These are phyloP conservation scores for Ctenopoma multispine DNA, from an alignment of 2,797 vertebrate genomes.

Conservation along the genomic window DNA sequence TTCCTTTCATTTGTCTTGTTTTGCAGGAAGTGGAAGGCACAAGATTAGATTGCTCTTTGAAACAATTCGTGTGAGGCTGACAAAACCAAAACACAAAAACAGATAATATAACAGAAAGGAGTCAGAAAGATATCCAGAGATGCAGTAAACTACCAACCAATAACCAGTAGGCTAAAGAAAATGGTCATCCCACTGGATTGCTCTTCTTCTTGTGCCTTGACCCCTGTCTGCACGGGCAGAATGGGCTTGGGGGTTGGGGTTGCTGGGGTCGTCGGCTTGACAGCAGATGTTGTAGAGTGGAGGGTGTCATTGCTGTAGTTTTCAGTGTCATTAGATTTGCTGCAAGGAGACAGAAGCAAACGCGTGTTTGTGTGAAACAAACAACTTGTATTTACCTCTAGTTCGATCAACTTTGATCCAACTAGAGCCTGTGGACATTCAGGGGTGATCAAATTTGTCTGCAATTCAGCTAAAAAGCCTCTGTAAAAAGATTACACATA, in stretches of 20 bases:
- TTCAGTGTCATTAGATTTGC: conserved; percentile 88
- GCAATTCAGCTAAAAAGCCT: no score
- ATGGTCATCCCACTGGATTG: conserved; percentile 98
- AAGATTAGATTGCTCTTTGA: neutral
- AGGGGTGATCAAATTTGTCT: no score
- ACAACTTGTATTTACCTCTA: neutral
- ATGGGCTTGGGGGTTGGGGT: conserved; percentile 93
- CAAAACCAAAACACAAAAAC: neutral
- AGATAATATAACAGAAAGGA: neutral
- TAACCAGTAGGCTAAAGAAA: conserved; percentile 96
- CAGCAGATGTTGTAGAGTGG: conserved; percentile 77
- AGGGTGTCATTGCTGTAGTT: conserved; percentile 86
- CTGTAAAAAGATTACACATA: no score
- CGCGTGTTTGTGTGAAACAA: neutral
- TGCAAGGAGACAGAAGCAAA: conserved; percentile 36
- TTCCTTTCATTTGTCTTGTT: conserved; percentile 5
- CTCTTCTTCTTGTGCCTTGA: conserved; percentile 97
- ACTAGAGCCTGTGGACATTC: no score
- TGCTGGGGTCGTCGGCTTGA: conserved; percentile 80
- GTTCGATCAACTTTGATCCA: no score
- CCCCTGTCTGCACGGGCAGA: conserved; percentile 94
- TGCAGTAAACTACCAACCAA: conserved; percentile 85
- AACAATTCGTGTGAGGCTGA: neutral
- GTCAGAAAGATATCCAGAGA: neutral
- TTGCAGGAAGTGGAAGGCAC: neutral